Evolutionary conservation across 2,797 vertebrate species (phyloP).

Genomic region (Chiroxiphia lanceolata): DNA sequence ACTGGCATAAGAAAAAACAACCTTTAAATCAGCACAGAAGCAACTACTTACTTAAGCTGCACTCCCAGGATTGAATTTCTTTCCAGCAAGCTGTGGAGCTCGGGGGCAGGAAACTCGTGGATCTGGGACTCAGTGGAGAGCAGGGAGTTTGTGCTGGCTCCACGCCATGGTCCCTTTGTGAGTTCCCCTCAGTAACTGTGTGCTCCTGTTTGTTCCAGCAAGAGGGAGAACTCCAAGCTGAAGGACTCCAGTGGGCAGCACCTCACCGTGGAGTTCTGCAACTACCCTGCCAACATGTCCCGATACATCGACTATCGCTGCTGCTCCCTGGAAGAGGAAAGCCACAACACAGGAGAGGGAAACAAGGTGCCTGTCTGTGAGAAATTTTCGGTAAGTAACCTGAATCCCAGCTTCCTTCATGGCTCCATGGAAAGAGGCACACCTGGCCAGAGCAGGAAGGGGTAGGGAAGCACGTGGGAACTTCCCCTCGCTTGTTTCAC

Average conservation of each 20-base stretch:
- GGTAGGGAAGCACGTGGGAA: not conserved
- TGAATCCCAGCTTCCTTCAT: not conserved
- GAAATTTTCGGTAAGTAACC: conserved; percentile 86
- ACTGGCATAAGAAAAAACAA: not conserved
- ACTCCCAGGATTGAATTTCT: not conserved
- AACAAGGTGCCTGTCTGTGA: conserved; percentile 77
- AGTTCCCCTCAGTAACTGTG: not conserved
- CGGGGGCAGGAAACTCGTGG: not conserved
- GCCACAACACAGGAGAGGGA: not conserved
- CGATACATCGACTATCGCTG: conserved; percentile 88
- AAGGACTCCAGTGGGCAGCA: conserved; percentile 71
- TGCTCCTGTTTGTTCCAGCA: conserved; percentile 71
- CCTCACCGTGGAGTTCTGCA: conserved; percentile 88
- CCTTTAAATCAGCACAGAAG: not conserved
- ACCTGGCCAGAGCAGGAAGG: fast-evolving
- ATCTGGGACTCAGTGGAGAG: not conserved
- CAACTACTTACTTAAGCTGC: not conserved
- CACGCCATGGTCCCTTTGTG: fast-evolving
- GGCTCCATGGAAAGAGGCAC: not conserved
- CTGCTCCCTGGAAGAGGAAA: conserved; percentile 75
- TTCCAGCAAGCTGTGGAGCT: not conserved
- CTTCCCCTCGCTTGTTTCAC: not conserved
- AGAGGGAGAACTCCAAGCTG: conserved; percentile 86
- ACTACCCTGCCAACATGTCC: conserved; percentile 81
- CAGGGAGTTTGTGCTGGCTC: not conserved